Evolutionary conservation across 2,113 vertebrate species (phyloP).

Genomic region (Columbina picui): DNA sequence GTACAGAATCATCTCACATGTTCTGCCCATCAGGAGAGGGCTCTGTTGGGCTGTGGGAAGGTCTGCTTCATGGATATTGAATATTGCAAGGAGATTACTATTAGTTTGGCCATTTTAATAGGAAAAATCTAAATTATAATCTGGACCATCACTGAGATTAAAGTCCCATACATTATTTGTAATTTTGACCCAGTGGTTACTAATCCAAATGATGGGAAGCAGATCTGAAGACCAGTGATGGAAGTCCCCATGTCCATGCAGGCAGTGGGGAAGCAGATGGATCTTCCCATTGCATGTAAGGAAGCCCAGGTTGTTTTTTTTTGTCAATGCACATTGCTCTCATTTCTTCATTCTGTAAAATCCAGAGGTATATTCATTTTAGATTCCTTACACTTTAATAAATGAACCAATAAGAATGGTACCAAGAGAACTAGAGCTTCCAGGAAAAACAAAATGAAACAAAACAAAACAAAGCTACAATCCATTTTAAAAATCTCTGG

Average conservation of each 20-base stretch:
- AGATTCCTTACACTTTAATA: neutral
- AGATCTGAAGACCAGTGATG: neutral
- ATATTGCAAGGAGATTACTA: neutral
- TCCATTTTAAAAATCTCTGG: neutral
- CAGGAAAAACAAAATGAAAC: neutral
- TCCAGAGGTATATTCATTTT: neutral
- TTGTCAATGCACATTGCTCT: rapidly evolving
- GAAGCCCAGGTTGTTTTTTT: neutral
- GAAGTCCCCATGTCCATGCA: rapidly evolving
- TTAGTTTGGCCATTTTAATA: neutral
- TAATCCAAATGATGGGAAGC: neutral
- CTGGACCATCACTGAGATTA: neutral
- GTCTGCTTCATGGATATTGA: rapidly evolving
- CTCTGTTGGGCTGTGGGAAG: neutral
- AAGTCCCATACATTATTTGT: rapidly evolving
- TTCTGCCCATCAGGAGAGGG: neutral
- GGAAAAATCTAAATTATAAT: neutral
- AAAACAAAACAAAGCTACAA: neutral
- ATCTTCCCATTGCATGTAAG: neutral
- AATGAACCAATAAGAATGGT: neutral
- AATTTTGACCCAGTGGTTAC: neutral
- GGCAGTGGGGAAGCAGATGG: neutral
- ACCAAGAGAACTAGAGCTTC: neutral
- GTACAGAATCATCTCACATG: rapidly evolving
- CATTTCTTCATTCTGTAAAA: neutral